These are phyloP conservation scores for Cavia porcellus DNA, from an alignment of 2,113 vertebrate species.

Conservation along the genomic window DNA sequence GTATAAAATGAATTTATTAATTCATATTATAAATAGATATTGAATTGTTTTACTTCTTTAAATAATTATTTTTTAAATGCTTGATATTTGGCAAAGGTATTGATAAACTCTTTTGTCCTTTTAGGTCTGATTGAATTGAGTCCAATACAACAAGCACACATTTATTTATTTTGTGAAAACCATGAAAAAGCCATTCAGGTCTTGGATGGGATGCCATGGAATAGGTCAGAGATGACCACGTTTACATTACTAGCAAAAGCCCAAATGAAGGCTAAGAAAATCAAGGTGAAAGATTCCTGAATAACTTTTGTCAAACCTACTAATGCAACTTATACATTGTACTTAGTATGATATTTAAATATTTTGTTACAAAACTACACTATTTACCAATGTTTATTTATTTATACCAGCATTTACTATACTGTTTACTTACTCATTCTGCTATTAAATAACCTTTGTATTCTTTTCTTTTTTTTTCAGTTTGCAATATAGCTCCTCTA, in stretches of 20 bases:
- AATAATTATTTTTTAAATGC: conserved; percentile 4
- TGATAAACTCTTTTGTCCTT: conserved; percentile 64
- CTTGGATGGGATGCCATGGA: conserved; percentile 69
- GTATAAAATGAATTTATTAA: conserved; percentile 20
- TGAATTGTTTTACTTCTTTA: not conserved
- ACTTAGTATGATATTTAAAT: not conserved
- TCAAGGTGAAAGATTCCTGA: conserved; percentile 82
- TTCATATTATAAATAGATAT: not conserved
- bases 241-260: conserved; percentile 88
- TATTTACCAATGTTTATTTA: not conserved
- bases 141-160: conserved; percentile 86
- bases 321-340: not conserved
- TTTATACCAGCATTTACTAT: not conserved
- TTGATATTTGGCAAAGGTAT: not conserved
- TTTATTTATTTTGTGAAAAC: conserved; percentile 89
- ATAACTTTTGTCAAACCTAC: conserved; percentile 28
- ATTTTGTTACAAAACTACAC: not conserved
- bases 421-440: conserved; percentile 1
- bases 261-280: conserved; percentile 89
- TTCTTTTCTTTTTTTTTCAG: not conserved
- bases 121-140: conserved; percentile 84
- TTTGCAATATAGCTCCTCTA: not conserved
- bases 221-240: conserved; percentile 71
- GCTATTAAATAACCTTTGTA: conserved; percentile 11
- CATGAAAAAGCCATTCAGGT: conserved; percentile 87